phyloP scores from a whole-genome alignment of 2,888 invertebrate genomes.

The Eudasyphora cyanicolor region DNA sequence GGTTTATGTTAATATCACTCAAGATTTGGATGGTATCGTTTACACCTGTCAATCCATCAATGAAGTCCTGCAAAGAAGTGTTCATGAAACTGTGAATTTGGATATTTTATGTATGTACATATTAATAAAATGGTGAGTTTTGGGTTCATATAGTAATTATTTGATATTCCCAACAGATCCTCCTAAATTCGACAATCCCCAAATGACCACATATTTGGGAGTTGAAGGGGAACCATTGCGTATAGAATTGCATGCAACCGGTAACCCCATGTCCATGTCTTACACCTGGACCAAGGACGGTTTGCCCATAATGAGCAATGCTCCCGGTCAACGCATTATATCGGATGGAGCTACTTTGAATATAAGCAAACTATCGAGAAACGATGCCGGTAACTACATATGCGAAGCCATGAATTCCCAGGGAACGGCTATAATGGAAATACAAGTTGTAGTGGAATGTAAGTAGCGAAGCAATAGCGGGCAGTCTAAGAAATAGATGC shows the following conservation, averaged over 20 bases:
- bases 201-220: slow-evolving; percentile 73
- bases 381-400: slow-evolving; percentile 76
- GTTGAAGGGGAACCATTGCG: slow-evolving; percentile 76
- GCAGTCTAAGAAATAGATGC: background rate
- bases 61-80: slow-evolving; percentile 76
- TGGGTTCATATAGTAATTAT: no score
- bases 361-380: slow-evolving; percentile 75
- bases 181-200: slow-evolving; percentile 75
- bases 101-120: slow-evolving; percentile 78
- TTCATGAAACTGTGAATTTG: slow-evolving; percentile 76
- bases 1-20: slow-evolving; percentile 76
- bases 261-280: slow-evolving; percentile 77
- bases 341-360: slow-evolving; percentile 76
- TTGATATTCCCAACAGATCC: slow-evolving; percentile 70
- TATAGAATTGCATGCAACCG: slow-evolving; percentile 75
- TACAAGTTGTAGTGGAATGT: slow-evolving; percentile 76
- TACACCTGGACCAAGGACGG: slow-evolving; percentile 78
- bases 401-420: slow-evolving; percentile 77
- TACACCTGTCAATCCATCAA: slow-evolving; percentile 78
- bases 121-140: background rate
- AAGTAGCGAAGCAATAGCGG: slow-evolving; percentile 64
- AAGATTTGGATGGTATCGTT: slow-evolving; percentile 77
- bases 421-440: slow-evolving; percentile 75
- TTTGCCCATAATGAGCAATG: slow-evolving; percentile 75
- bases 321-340: slow-evolving; percentile 73